Conservation (phyloP, 2,888 invertebrate genomes). For the Nipponacmea schrenckii region DNA sequence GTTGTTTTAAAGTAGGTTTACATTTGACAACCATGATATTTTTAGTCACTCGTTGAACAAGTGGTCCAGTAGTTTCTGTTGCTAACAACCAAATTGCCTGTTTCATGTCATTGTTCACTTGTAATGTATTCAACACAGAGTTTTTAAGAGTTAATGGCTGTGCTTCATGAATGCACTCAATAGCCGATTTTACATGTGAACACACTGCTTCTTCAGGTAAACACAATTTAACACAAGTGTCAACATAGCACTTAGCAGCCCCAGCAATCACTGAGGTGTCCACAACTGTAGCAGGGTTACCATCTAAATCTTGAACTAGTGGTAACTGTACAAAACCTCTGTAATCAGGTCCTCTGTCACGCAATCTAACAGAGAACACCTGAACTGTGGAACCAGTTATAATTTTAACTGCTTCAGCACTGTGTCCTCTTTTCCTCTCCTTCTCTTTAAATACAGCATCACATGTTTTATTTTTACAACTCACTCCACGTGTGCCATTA, state of each 20-base stretch:
- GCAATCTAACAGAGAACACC: slow-evolving; percentile 77
- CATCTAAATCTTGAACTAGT: slow-evolving; percentile 64
- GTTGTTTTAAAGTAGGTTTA: slow-evolving; percentile 75
- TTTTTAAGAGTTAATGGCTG: slow-evolving; percentile 74
- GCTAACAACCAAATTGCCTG: slow-evolving; percentile 74
- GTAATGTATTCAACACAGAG: slow-evolving; percentile 74
- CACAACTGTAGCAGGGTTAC: slow-evolving; percentile 61
- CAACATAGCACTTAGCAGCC: slow-evolving; percentile 66
- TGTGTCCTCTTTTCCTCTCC: slow-evolving; percentile 70
- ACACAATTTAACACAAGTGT: slow-evolving; percentile 60
- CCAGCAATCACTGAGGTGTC: slow-evolving; percentile 59
- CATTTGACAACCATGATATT: slow-evolving; percentile 80
- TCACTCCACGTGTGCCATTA: slow-evolving; percentile 80
- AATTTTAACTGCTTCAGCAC: slow-evolving; percentile 77
- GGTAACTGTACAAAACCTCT: slow-evolving; percentile 79
- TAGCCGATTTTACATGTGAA: slow-evolving; percentile 76
- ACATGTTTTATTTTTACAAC: slow-evolving; percentile 79
- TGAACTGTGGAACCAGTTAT: slow-evolving; percentile 73
- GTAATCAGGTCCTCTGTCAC: slow-evolving; percentile 78
- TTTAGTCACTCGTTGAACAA: slow-evolving; percentile 79
- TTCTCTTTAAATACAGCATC: slow-evolving; percentile 75
- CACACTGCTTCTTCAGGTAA: slow-evolving; percentile 67
- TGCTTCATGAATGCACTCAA: slow-evolving; percentile 75
- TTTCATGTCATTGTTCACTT: slow-evolving; percentile 74
- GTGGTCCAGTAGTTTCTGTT: slow-evolving; percentile 73